A percentile compares a stretch with the other conserved stretches of the same genome.
These are phyloP conservation scores for Habroteleia sp. DNA, from an alignment of 2,888 invertebrate genomes.

Conservation along the genomic window DNA sequence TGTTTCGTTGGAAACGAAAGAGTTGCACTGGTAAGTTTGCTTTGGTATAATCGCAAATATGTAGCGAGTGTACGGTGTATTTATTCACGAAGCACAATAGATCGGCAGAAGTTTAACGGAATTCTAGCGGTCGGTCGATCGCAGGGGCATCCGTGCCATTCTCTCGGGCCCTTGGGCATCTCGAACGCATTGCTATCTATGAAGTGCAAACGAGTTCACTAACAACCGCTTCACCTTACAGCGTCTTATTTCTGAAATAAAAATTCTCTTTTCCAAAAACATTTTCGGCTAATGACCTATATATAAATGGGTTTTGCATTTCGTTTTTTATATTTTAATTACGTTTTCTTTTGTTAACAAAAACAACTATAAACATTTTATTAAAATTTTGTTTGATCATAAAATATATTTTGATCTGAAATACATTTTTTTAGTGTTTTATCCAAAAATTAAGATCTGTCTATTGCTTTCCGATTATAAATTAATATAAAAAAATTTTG, in stretches of 20 bases:
- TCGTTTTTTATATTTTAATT: too few species aligned
- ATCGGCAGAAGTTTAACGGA: constrained; percentile 77
- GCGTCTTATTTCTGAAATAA: neutral
- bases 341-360: too few species aligned
- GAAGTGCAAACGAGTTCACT: constrained; percentile 54
- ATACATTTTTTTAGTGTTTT: too few species aligned
- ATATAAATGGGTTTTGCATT: neutral
- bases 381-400: too few species aligned
- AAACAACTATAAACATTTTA: too few species aligned
- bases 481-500: too few species aligned
- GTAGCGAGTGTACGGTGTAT: constrained; percentile 42
- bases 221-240: constrained; percentile 10
- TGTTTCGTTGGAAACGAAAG: neutral
- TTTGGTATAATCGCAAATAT: constrained; percentile 39
- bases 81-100: constrained; percentile 72
- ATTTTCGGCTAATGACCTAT: too few species aligned
- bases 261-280: too few species aligned
- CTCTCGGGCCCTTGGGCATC: constrained; percentile 50
- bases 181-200: constrained; percentile 36
- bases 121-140: constrained; percentile 75
- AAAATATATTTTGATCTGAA: too few species aligned
- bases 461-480: too few species aligned
- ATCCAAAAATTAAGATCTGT: too few species aligned
- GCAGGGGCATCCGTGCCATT: constrained; percentile 54
- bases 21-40: constrained; percentile 22